Conservation (phyloP, 2,797 vertebrate genomes). For the Morelia viridis region DNA sequence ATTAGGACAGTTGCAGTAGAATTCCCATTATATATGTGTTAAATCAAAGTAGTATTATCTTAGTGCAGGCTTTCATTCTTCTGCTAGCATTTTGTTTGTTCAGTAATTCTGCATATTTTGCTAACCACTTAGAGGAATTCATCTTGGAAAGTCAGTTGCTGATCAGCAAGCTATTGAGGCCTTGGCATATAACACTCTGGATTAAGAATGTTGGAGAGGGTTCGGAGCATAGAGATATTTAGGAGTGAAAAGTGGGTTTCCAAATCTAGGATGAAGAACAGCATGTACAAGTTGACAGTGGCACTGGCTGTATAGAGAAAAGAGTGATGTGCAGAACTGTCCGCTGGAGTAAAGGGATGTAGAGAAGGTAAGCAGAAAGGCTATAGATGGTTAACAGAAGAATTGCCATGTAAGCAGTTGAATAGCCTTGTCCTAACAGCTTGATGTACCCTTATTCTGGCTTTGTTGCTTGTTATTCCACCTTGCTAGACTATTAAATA, state of each 20-base stretch:
- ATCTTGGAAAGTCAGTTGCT: background rate
- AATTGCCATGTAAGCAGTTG: background rate
- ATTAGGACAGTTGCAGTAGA: background rate
- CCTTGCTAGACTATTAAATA: background rate
- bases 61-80: background rate
- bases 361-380: background rate
- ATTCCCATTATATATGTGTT: background rate
- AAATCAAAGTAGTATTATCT: background rate
- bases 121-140: background rate
- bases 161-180: background rate
- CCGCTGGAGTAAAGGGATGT: background rate
- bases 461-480: background rate
- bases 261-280: background rate
- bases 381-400: background rate
- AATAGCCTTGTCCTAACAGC: background rate
- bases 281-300: background rate
- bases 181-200: background rate
- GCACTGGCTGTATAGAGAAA: background rate
- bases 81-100: background rate
- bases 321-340: background rate
- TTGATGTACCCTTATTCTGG: background rate
- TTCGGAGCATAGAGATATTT: background rate
- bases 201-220: conserved; percentile 1
- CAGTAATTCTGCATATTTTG: background rate
- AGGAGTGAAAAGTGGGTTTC: background rate